Evolutionary conservation across 2,888 invertebrate species (phyloP).

Genomic region (Sphaerophoria rueppellii): DNA sequence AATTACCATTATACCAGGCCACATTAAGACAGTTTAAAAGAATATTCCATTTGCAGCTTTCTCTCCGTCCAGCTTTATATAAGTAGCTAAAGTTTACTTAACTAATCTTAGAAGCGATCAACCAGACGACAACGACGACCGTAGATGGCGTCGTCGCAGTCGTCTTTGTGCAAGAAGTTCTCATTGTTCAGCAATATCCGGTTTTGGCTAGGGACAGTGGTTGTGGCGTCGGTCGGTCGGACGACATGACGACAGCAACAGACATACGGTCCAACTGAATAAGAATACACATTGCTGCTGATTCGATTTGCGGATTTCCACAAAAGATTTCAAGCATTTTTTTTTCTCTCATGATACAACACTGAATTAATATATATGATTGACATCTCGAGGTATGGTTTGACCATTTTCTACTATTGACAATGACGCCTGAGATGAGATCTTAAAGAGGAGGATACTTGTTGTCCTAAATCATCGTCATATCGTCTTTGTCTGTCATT

Average conservation of each 20-base stretch:
- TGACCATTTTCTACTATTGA: slow-evolving; percentile 45
- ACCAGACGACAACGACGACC: slow-evolving; percentile 8
- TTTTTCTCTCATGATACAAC: slow-evolving; percentile 49
- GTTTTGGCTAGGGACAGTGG: neutral
- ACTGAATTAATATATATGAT: slow-evolving; percentile 61
- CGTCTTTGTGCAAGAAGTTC: slow-evolving; percentile 13
- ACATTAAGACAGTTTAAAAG: slow-evolving; percentile 43
- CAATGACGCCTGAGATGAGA: slow-evolving; percentile 19
- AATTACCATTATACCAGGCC: slow-evolving; percentile 33
- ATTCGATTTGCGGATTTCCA: neutral
- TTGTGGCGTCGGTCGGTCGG: neutral
- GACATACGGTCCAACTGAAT: slow-evolving; percentile 15
- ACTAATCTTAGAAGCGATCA: slow-evolving; percentile 38
- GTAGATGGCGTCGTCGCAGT: slow-evolving; percentile 23
- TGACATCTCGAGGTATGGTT: slow-evolving; percentile 46
- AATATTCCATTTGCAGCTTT: slow-evolving; percentile 34
- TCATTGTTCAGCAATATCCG: slow-evolving; percentile 60
- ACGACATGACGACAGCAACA: no score
- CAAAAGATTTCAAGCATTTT: slow-evolving; percentile 41
- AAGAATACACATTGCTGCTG: slow-evolving; percentile 23
- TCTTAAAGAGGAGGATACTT: neutral
- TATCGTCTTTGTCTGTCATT: slow-evolving; percentile 15
- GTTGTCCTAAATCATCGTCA: neutral
- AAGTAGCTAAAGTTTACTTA: slow-evolving; percentile 16
- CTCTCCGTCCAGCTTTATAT: neutral